A percentile compares a stretch with the other conserved stretches of the same genome.
Evolutionary conservation across 2,113 vertebrate species (phyloP).

Genomic region (Corythornis madagascariensis): DNA sequence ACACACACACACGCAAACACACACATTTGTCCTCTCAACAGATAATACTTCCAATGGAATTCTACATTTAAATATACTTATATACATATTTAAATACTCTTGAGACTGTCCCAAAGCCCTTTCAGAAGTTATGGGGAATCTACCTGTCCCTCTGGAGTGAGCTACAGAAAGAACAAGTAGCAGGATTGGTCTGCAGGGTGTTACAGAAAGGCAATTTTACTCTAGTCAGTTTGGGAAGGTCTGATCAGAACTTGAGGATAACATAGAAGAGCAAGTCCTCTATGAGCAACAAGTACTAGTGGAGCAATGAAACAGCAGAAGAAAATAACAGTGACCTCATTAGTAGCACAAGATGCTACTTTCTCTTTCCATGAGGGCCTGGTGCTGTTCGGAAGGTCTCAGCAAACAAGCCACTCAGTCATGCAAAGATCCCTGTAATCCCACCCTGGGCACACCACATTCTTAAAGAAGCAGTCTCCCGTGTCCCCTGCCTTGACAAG

Average conservation of each 20-base stretch:
- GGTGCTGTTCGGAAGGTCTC: neutral
- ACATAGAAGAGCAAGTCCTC: neutral
- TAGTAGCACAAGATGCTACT: neutral
- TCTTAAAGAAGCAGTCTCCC: neutral
- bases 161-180: neutral
- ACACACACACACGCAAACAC: too few relatives aligned
- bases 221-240: neutral
- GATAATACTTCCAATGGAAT: neutral
- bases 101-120: neutral
- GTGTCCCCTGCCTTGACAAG: neutral
- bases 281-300: neutral
- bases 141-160: too few relatives aligned
- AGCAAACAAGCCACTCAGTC: neutral
- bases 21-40: neutral
- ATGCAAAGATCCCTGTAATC: fast-evolving
- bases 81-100: neutral
- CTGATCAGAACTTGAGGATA: neutral
- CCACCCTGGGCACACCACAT: fast-evolving
- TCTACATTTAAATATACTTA: neutral
- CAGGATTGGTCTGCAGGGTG: neutral
- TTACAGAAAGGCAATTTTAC: neutral
- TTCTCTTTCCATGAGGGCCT: neutral
- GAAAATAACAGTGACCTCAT: neutral
- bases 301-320: neutral
- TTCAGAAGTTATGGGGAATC: neutral